phyloP scores from a whole-genome alignment of 2,797 vertebrate genomes.

The Chloroceryle inda region DNA sequence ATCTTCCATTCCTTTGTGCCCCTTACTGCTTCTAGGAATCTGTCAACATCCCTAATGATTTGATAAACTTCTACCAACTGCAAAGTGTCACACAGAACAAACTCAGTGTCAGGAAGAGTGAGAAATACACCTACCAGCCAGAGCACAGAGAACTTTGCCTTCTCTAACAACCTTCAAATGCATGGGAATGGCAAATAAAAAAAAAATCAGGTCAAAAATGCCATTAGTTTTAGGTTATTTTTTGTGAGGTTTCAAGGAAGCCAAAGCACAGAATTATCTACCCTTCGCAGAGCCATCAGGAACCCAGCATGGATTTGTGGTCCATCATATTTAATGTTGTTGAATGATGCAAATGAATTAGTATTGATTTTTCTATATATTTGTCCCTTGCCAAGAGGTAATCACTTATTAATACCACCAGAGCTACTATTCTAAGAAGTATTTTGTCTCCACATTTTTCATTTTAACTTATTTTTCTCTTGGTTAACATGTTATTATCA shows the following conservation, averaged over 20 bases:
- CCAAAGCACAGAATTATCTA: neutral
- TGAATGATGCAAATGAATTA: slow-evolving; percentile 36
- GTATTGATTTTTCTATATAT: slow-evolving; percentile 38
- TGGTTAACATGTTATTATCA: neutral
- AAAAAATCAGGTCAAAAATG: neutral
- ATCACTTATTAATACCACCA: slow-evolving; percentile 11
- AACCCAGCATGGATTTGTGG: neutral
- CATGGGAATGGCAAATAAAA: neutral
- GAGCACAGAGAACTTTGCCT: neutral
- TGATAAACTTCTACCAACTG: neutral
- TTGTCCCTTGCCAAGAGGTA: slow-evolving; percentile 8
- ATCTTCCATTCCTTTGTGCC: neutral
- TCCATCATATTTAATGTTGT: slow-evolving; percentile 11
- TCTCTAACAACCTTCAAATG: neutral
- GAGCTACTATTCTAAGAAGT: neutral
- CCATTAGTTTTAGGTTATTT: neutral
- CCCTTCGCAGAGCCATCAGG: neutral
- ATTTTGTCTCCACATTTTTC: neutral
- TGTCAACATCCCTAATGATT: neutral
- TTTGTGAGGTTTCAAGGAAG: neutral
- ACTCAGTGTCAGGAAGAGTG: neutral
- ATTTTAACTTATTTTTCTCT: neutral
- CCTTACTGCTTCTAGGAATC: neutral
- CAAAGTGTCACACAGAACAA: neutral
- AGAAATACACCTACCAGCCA: neutral